Conservation (phyloP, 2,888 invertebrate species). For the Parasteatoda lunata region DNA sequence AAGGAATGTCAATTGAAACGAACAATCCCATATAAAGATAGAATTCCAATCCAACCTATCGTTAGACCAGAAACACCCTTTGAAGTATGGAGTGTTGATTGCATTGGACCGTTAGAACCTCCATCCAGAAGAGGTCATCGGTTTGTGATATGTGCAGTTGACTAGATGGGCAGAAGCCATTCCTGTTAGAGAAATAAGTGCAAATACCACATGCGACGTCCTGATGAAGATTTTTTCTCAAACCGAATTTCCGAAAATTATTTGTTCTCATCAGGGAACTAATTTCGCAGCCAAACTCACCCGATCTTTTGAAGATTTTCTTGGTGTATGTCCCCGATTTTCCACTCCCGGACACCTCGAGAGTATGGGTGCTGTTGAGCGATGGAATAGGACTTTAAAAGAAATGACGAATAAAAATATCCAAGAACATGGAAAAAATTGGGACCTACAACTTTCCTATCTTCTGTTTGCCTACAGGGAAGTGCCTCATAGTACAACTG, state of each 20-base stretch:
- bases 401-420: constrained; percentile 24
- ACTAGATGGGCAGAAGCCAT: background rate
- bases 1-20: background rate
- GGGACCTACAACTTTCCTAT: constrained; percentile 7
- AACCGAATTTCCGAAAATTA: constrained; percentile 14
- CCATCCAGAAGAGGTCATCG: background rate
- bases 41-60: constrained; percentile 3
- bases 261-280: constrained; percentile 11
- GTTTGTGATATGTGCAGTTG: constrained; percentile 9
- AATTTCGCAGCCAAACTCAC: constrained; percentile 23
- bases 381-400: constrained; percentile 25
- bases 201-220: constrained; percentile 6
- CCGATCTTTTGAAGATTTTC: background rate
- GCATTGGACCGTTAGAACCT: background rate
- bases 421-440: background rate
- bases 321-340: constrained; percentile 7
- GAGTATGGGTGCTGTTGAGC: constrained; percentile 19
- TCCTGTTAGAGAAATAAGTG: constrained; percentile 2
- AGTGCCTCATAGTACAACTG: constrained; percentile 8
- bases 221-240: constrained; percentile 17
- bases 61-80: constrained; percentile 6
- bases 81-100: constrained; percentile 13
- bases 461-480: constrained; percentile 4
- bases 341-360: constrained; percentile 15
- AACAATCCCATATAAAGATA: background rate